Evolutionary conservation across 2,888 invertebrate genomes (phyloP), one percentile per base, ranked within the genome.

Genomic region (Halictus quadricinctus): DNA sequence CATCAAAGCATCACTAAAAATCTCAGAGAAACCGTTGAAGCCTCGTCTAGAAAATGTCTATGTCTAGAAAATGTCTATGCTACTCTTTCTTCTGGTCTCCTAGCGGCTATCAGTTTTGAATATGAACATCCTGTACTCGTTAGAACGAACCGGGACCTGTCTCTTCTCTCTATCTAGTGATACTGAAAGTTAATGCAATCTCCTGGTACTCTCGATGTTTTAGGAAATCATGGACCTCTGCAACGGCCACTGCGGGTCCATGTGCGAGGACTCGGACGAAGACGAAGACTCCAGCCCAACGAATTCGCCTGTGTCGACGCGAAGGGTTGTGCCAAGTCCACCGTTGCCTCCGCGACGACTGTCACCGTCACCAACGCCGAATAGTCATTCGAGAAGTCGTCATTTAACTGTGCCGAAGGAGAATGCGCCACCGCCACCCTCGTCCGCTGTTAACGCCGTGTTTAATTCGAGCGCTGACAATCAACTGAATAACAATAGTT

Each of bases 341-440:
- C 96, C 97, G 12, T 95, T 97, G 79, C 97, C 97, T 15, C 97
- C 97, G 0, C 93, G 97, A 84, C 95, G 95, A 88, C 95, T 95
- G 50, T 96, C 96, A 0, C 96, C 96, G 4, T 94, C 94, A 21
- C 94, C 94, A 0, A 89, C 89, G 66, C 83, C 89, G 7, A 89
- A 83, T 41, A 92, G 90, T 88, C 93, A 93, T 58, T 84, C 79
- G 7, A 94, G 94, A 79, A 91, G 92, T 74, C 91, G 94, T 80
- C 95, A 95, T 79, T 86, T 95, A 29, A 94, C 93, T 4, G 95
- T 95, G 48, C 95, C 95, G 8, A 95, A 95, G 88, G 95, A 95
- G 88, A 95, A 95, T 85, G 95, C 95, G 7, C 95, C 89, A 5
- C 95, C 95, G 21, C 90, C 86, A 76, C 91, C 90, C 0, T 80